These are phyloP conservation scores for Zhuqinia jingwanae DNA, from an alignment of 2,888 invertebrate genomes.

Conservation along the genomic window DNA sequence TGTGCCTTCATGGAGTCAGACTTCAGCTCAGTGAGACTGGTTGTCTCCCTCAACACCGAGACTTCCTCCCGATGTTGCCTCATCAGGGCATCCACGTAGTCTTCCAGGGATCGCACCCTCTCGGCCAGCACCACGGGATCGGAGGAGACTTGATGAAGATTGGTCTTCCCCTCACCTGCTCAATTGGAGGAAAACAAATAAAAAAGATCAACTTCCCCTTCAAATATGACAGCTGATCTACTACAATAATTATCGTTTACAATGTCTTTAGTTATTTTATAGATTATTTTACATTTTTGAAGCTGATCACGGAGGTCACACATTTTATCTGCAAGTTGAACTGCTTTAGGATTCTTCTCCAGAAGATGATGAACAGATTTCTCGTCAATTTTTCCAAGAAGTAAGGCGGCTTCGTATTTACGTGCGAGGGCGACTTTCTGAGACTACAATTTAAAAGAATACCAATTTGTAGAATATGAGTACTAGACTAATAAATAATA, in stretches of 20 bases:
- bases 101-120: conserved; percentile 64
- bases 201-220: too few species aligned
- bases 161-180: conserved; percentile 24
- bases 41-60: conserved; percentile 45
- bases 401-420: conserved; percentile 75
- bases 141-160: background rate
- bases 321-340: conserved; percentile 69
- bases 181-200: too few species aligned
- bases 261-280: background rate
- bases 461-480: too few species aligned
- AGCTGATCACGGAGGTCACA: conserved; percentile 62
- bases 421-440: conserved; percentile 51
- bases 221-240: too few species aligned
- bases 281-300: conserved; percentile 63
- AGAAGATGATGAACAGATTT: conserved; percentile 75
- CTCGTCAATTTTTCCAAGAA: conserved; percentile 75
- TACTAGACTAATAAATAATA: too few species aligned
- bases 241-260: too few species aligned
- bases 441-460: too few species aligned
- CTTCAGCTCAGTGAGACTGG: conserved; percentile 43
- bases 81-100: conserved; percentile 59
- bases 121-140: conserved; percentile 72
- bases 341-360: conserved; percentile 76
- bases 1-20: conserved; percentile 45
- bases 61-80: conserved; percentile 53